Evolutionary conservation across 2,888 invertebrate genomes (phyloP), one percentile per base, ranked within the genome.

Genomic region (Gari tellinella): DNA sequence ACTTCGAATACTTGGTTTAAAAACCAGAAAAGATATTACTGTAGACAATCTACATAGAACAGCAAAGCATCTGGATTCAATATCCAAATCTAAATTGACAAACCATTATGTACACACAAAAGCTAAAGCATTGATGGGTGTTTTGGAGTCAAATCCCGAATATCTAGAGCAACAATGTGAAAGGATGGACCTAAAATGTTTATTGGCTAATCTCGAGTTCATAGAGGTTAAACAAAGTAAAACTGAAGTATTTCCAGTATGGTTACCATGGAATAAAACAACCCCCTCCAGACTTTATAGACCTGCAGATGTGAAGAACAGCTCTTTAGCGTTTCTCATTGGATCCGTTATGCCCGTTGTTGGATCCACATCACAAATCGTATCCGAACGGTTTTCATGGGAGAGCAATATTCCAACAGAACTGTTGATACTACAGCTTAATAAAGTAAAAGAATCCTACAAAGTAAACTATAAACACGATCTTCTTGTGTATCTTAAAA

Each of bases 261-360:
- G 38, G n/a, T 17, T 79, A n/a, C 61, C 68, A 12, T 75, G 68
- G 72, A 62, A 19, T 41, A 12, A 40, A 14, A 37, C 56, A 14
- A 17, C 23, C 5, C 4, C n/a, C 5, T 12, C 23, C 25, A 41
- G 7, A 17, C 43, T 69, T 7, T 74, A 65, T 46, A 26, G 40
- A 19, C 74, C 74, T 41, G 10, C n/a, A 17, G 63, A 79, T 12
- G 31, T 74, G 21, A 45, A 38, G 14, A 5, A 17, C n/a, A 37
- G 31, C 41, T 45, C 41, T 15, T 67, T 56, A 45, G 41, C 26
- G 7, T 55, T 55, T 23, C 12, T 69, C 10, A 62, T 72, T 38
- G 80, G 80, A 38, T 61, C 65, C 21, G 57, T 62, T 8, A 52
- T 55, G 38, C 79, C 72, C 10, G 17, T 75, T 12, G 17, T 72